A percentile compares a stretch with the other conserved stretches of the same genome.
These are phyloP conservation scores for Chrysolina oricalcia DNA, from an alignment of 2,888 invertebrate species.

Conservation along the genomic window DNA sequence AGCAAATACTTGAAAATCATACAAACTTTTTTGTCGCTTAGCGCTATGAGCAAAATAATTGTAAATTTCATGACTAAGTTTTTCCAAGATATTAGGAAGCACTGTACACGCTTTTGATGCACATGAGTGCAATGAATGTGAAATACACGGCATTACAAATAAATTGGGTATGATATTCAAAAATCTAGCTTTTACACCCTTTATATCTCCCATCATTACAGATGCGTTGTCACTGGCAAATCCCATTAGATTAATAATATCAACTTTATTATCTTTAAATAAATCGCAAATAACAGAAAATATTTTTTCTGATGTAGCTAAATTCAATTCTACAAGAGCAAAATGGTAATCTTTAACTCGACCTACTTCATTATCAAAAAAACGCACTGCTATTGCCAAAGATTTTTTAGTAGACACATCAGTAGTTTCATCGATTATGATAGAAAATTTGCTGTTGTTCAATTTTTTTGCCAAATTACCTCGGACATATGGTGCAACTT, in stretches of 20 bases:
- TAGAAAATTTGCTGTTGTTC: too few relatives aligned
- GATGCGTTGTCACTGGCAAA: too few relatives aligned
- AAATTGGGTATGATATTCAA: conserved; percentile 22
- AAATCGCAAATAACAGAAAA: too few relatives aligned
- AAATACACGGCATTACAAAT: not conserved
- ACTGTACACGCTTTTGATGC: conserved; percentile 13
- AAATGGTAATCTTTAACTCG: conserved; percentile 32
- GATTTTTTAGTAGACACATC: too few relatives aligned
- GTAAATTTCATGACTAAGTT: not conserved
- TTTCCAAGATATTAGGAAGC: conserved; percentile 15
- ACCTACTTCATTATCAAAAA: conserved; percentile 32
- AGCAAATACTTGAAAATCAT: conserved; percentile 13
- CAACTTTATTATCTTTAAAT: too few relatives aligned
- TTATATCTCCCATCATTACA: too few relatives aligned
- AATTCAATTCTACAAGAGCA: conserved; percentile 34
- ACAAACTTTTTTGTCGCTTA: not conserved
- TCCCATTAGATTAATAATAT: too few relatives aligned
- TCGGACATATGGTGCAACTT: conserved; percentile 1
- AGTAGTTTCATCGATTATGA: too few relatives aligned
- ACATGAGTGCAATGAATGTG: conserved; percentile 37
- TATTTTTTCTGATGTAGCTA: too few relatives aligned
- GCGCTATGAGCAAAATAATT: not conserved
- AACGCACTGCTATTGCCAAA: too few relatives aligned
- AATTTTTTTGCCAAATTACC: not conserved
- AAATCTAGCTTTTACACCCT: too few relatives aligned